Evolutionary conservation across 1,140 invertebrate species (phyloP), one percentile per base, ranked within the genome.

Genomic region (Drosophila grimshawi): DNA sequence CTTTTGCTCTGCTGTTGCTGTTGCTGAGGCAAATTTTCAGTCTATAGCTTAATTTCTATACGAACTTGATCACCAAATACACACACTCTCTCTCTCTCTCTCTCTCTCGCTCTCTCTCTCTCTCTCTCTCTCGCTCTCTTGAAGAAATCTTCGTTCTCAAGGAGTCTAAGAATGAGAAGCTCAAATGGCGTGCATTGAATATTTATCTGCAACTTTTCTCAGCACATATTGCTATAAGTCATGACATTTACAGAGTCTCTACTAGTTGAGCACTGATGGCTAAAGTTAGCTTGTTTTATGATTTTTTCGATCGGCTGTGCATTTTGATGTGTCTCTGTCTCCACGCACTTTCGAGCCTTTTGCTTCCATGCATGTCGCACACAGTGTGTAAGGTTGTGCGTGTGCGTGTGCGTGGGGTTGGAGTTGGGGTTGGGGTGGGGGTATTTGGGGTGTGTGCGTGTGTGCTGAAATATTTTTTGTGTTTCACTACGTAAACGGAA

Each of bases 391-490:
- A 29, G 39, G 41, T 8, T 48, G 65, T 49, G 51, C 32, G 51
- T 62, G 43, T 56, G 60, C n/a, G 39, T 70, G 41, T 39, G 11
- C 59, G 51, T 45, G 48, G 19, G 19, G 2, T 19, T 19, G 19
- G 19, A 19, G 19, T 19, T 19, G 19, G 19, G 19, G 19, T 19
- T 19, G 19, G 19, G 19, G 19, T 19, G 19, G 19, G 19, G 1
- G 19, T 19, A 19, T 19, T 19, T 19, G 19, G 19, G 19, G 19
- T 69, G 55, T 45, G 61, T 56, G 56, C 62, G 51, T 27, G 62
- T 59, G 37, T 53, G 63, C 68, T 67, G 68, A 73, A 77, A 66
- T 64, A 73, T 79, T 77, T 80, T 80, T 77, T 80, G 69, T 72
- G 73, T 79, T 75, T 62, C 66, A 75, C 62, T 59, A 46, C 52